Percentiles rank a stretch among this genome's conserved stretches.
Conservation (phyloP, 1,140 invertebrate genomes). For the Papilio helenus region DNA sequence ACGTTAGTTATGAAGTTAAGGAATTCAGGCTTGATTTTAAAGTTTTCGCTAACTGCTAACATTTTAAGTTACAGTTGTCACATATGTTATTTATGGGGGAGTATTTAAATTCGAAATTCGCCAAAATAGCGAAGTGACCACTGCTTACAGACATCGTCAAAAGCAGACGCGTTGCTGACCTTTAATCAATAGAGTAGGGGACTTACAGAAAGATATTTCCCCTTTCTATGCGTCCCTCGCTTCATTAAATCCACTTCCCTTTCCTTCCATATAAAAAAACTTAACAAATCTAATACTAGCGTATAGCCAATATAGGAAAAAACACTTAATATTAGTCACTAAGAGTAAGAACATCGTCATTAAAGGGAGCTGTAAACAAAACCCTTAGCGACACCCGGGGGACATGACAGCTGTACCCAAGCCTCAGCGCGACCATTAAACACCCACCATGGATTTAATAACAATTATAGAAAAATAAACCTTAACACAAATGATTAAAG, state of each 20-base stretch:
- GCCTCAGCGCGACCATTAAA: slow-evolving; percentile 75
- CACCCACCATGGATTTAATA: slow-evolving; percentile 62
- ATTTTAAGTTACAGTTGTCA: no score
- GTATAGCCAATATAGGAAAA: slow-evolving; percentile 35
- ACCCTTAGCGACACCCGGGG: slow-evolving; percentile 65
- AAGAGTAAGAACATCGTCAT: slow-evolving; percentile 63
- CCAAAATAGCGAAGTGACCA: no score
- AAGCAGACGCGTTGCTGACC: no score
- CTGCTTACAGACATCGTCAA: no score
- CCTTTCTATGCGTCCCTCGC: no score
- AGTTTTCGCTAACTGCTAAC: no score
- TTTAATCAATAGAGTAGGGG: no score
- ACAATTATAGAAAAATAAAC: slow-evolving; percentile 44
- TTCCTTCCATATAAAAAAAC: not conserved
- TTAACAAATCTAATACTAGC: not conserved
- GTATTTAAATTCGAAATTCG: no score
- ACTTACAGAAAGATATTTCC: no score
- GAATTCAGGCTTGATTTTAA: not conserved
- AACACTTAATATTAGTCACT: slow-evolving; percentile 40
- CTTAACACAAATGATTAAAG: slow-evolving; percentile 22
- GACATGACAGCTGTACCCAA: slow-evolving; percentile 77
- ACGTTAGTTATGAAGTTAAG: not conserved
- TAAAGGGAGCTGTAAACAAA: slow-evolving; percentile 77
- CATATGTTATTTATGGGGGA: no score
- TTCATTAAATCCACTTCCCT: no score